Evolutionary conservation across 2,888 invertebrate genomes (phyloP), one percentile per base, ranked within the genome.

Genomic region (Nycteola revayana): DNA sequence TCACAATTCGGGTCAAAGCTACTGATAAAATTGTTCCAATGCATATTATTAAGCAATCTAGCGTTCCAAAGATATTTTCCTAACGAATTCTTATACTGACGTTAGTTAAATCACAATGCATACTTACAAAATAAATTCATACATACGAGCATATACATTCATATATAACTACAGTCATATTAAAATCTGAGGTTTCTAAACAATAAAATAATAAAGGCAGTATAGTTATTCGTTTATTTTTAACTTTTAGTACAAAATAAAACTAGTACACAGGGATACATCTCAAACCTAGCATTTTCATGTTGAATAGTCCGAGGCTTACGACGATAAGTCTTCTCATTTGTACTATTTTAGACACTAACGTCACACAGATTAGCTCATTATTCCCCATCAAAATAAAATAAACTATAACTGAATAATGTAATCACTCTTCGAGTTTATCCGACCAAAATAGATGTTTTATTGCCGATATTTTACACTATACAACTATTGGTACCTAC

Each of bases 231-330:
- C 77, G 86, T 88, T 89, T 89, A 86, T 87, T 87, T 79, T 87
- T 86, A 88, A 86, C 87, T 88, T 89, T 88, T 88, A 88, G 89
- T 89, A 89, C 88, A 89, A 89, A 89, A 89, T 89, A 89, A 89
- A 89, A 89, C 88, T 90, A 89, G 88, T 89, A 89, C 89, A 89
- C 89, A 85, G 87, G 88, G 87, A 85, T 90, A 89, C 88, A 89
- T 86, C 83, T 88, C 86, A 89, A 88, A 87, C 87, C 87, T 89
- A 89, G 83, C 83, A 87, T 88, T 89, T 84, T 84, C 83, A 88
- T 86, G 88, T 83, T 86, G 87, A 88, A 87, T 86, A 84, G 85
- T 87, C 86, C 80, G 87, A 87, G 83, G 86, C 86, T 87, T 89
- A 89, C 83, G 87, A 87, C 88, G 85, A 88, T 88, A 88, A 89